Evolutionary conservation across 2,888 invertebrate species (phyloP).

Genomic region (Dioctria rufipes): DNA sequence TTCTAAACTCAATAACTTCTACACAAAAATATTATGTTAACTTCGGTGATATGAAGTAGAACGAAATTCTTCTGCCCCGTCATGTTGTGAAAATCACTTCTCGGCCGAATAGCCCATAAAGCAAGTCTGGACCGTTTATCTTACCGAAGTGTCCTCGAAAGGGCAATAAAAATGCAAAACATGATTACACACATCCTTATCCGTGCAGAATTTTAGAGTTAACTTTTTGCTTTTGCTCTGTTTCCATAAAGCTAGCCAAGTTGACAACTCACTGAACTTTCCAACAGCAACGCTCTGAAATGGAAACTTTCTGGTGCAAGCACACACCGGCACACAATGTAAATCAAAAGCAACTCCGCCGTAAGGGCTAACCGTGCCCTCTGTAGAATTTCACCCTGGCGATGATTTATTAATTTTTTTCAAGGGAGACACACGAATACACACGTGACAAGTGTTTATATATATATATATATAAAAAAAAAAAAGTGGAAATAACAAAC

Average conservation of each 20-base stretch:
- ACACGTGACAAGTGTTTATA: slow-evolving; percentile 41
- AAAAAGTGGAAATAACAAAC: neutral
- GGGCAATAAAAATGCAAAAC: slow-evolving; percentile 55
- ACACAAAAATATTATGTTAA: slow-evolving; percentile 23
- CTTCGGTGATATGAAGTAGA: neutral
- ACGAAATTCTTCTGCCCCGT: neutral
- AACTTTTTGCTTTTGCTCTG: slow-evolving; percentile 24
- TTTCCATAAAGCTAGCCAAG: neutral
- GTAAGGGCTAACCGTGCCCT: neutral
- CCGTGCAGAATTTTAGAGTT: slow-evolving; percentile 19
- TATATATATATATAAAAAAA: neutral
- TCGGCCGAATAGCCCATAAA: slow-evolving; percentile 7
- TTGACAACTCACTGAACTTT: neutral
- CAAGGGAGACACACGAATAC: neutral
- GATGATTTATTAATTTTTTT: slow-evolving; percentile 42
- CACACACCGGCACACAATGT: neutral
- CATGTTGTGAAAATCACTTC: neutral
- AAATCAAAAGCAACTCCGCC: slow-evolving; percentile 6
- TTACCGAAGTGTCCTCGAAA: slow-evolving; percentile 43
- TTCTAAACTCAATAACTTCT: neutral
- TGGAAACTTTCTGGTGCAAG: neutral
- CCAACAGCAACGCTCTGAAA: neutral
- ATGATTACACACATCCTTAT: slow-evolving; percentile 51
- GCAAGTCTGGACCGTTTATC: slow-evolving; percentile 29
- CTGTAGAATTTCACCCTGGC: neutral